phyloP scores from a whole-genome alignment of 2,888 invertebrate species.

The Lithophane socia region DNA sequence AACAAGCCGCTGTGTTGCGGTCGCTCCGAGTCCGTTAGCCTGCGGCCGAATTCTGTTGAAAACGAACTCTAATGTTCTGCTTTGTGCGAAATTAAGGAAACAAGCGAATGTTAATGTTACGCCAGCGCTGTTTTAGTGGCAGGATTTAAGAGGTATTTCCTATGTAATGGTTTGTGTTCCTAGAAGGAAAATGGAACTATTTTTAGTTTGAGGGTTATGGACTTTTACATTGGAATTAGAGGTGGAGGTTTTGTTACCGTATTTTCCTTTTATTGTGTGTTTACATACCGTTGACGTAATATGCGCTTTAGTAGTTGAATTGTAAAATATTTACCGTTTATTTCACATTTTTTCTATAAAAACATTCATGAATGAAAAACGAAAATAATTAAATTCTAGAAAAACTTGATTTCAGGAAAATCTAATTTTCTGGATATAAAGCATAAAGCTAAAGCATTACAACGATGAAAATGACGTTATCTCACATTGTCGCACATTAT shows the following conservation, averaged over 20 bases:
- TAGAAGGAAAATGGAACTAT: conserved; percentile 49
- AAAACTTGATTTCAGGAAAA: not conserved
- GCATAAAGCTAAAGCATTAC: not conserved
- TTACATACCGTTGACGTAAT: not conserved
- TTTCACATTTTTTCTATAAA: not conserved
- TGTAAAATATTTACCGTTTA: not conserved
- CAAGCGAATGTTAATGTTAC: conserved; percentile 73
- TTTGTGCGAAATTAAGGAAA: conserved; percentile 80
- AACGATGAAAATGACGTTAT: not conserved
- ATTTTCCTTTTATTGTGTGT: conserved; percentile 25
- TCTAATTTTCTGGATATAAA: not conserved
- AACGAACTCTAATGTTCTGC: conserved; percentile 78
- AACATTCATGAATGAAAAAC: too few relatives aligned
- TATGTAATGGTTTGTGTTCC: conserved; percentile 53
- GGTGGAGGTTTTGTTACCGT: conserved; percentile 8
- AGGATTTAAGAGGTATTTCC: conserved; percentile 65
- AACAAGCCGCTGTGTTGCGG: conserved; percentile 78
- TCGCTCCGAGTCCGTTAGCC: conserved; percentile 81
- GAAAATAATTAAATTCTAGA: not conserved
- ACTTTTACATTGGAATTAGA: conserved; percentile 11
- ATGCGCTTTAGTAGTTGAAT: not conserved
- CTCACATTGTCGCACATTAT: conserved; percentile 15
- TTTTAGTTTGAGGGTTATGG: conserved; percentile 57
- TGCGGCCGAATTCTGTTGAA: conserved; percentile 77
- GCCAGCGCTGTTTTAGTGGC: conserved; percentile 59